phyloP scores from a whole-genome alignment of 1,140 invertebrate species.

The Megathymus violae region DNA sequence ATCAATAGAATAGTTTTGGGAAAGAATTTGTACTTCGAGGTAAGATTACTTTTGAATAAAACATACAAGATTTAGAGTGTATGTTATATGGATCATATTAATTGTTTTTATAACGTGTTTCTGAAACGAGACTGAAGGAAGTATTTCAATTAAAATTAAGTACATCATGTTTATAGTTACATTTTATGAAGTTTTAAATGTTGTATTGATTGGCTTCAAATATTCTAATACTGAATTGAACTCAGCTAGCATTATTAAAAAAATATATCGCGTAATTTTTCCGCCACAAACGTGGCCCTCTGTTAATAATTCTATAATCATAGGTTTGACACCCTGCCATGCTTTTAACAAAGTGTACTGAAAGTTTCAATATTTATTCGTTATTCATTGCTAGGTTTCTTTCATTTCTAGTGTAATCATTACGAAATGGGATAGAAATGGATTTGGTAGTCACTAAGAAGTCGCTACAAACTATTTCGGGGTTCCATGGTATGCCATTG shows the following conservation, averaged over 20 bases:
- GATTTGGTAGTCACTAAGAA: slow-evolving; percentile 21
- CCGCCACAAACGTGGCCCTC: slow-evolving; percentile 64
- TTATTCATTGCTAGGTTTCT: slow-evolving; percentile 27
- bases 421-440: slow-evolving; percentile 41
- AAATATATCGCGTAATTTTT: slow-evolving; percentile 47
- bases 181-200: no score
- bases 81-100: no score
- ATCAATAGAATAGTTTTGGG: slow-evolving; percentile 8
- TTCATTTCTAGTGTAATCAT: not conserved
- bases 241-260: slow-evolving; percentile 3
- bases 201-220: no score
- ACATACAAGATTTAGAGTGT: no score
- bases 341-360: slow-evolving; percentile 7
- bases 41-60: no score
- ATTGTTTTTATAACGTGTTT: no score
- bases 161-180: no score
- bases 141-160: no score
- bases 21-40: no score
- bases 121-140: no score
- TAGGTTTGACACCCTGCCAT: slow-evolving; percentile 71
- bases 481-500: slow-evolving; percentile 36
- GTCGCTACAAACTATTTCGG: slow-evolving; percentile 12
- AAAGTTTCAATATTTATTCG: not conserved
- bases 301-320: slow-evolving; percentile 76
- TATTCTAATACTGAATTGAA: no score